Base-by-base conservation (phyloP, 2,888 invertebrate species). In the Cataglyphis rosenhaueri region DNA sequence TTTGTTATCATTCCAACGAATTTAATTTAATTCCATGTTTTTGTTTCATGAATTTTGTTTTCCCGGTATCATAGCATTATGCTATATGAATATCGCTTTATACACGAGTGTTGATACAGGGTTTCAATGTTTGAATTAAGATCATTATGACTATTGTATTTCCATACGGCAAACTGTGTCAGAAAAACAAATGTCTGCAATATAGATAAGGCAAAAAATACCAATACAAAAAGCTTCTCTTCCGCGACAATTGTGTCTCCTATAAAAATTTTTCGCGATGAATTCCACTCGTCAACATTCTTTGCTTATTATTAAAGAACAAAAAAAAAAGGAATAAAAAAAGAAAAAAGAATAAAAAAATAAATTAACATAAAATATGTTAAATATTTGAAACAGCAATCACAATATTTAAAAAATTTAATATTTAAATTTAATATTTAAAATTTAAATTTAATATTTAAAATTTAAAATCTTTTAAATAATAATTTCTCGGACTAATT, bases 161-260 rank as follows among this genome's bases (percentile, higher is more conserved):
- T 73, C 59, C 75, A 73, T 59, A 35, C 35, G 57, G 21, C 35
- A 59, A 57, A 74, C 25, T 12, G 44, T 44, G 78, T 18, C 8
- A 44, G 12, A 59, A 78, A 76, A 57, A 48, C 59, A 78, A 66
- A 78, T 44, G 41, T 59, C 32, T 70, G 78, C 32, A 29, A 57
- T 35, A 41, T 70, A 57, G 70, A 68, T 55, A n/a, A 6, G n/a
- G 21, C 9, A 66, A 29, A 15, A 66, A 29, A n/a, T 41, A 38
- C 29, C 10, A 25, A 25, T 48, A 32, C 35, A 25, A 59, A 74
- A 44, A 18, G 57, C 3, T 4, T 38, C 55, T 55, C 12, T 64
- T 15, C 5, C 25, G 29, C 38, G 35, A 1, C 29, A 44, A 32
- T 38, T 18, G 25, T 38, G n/a, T 66, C 6, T 1, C 10, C 25